Conservation (phyloP, 1,140 invertebrate species). For the Platorchestia sp. region DNA sequence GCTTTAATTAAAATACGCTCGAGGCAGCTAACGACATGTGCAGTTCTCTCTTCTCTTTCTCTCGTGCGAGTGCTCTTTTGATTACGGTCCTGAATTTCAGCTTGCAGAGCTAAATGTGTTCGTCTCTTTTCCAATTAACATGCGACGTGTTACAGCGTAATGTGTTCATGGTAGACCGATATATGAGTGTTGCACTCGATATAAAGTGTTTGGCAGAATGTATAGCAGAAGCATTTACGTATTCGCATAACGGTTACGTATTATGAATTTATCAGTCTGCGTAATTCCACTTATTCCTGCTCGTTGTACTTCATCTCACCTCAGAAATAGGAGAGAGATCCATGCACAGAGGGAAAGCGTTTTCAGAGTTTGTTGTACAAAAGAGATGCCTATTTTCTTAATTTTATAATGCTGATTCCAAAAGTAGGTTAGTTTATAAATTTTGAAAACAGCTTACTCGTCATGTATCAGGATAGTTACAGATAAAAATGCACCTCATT, state of each 20-base stretch:
- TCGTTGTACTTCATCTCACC: background rate
- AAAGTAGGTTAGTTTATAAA: background rate
- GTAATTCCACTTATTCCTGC: no score
- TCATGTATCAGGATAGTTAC: background rate
- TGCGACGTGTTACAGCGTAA: background rate
- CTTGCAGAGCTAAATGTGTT: background rate
- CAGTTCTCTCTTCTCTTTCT: background rate
- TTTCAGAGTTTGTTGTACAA: background rate
- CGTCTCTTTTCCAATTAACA: background rate
- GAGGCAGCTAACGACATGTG: background rate
- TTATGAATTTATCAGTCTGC: background rate
- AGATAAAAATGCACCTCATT: background rate
- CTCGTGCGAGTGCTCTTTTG: background rate
- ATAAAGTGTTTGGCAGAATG: background rate
- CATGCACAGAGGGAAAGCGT: background rate
- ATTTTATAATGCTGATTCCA: background rate
- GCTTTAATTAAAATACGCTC: constrained; percentile 10
- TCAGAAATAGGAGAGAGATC: background rate
- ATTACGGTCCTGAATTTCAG: background rate
- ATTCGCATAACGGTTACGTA: background rate
- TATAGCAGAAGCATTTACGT: background rate
- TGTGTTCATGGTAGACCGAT: no score
- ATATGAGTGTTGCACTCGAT: no score
- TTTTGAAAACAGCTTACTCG: background rate
- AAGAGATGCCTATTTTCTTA: background rate